Conservation (phyloP, 35 echinoderm and acorn worm species). For the Eucidaris tribuloides region DNA sequence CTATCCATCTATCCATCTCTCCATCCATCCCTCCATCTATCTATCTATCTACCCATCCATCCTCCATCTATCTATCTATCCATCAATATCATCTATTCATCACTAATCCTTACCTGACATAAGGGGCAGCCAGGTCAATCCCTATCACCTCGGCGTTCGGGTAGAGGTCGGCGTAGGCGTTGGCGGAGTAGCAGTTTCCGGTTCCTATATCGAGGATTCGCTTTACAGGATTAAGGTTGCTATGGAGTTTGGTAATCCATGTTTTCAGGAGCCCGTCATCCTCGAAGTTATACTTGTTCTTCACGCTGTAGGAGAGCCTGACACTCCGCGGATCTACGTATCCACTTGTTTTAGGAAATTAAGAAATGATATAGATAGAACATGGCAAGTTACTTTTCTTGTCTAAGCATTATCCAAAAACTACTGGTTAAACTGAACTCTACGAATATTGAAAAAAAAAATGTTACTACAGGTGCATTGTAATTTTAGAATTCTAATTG, state of each 20-base stretch:
- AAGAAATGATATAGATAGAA: background rate
- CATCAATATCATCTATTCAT: no score
- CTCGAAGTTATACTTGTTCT: constrained; percentile 55
- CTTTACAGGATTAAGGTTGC: background rate
- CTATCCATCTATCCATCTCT: no score
- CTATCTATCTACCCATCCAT: background rate
- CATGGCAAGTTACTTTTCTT: no score
- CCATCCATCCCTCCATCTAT: no score
- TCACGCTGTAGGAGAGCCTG: constrained; percentile 29
- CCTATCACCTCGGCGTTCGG: constrained; percentile 55
- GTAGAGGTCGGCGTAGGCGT: constrained; percentile 34
- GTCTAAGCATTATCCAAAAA: no score
- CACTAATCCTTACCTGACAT: constrained; percentile 37
- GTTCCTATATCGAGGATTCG: constrained; percentile 50
- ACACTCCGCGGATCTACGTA: constrained; percentile 34
- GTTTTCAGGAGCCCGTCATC: background rate
- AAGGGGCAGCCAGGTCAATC: constrained; percentile 45
- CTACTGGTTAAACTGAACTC: no score
- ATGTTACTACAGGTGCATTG: no score
- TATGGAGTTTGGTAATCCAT: constrained; percentile 39
- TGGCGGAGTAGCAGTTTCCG: constrained; percentile 26
- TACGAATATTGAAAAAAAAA: no score
- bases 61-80: background rate
- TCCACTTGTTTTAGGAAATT: background rate
- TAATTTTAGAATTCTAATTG: no score